Evolutionary conservation across 2,888 invertebrate species (phyloP).

Genomic region (Nephrotoma flavescens): DNA sequence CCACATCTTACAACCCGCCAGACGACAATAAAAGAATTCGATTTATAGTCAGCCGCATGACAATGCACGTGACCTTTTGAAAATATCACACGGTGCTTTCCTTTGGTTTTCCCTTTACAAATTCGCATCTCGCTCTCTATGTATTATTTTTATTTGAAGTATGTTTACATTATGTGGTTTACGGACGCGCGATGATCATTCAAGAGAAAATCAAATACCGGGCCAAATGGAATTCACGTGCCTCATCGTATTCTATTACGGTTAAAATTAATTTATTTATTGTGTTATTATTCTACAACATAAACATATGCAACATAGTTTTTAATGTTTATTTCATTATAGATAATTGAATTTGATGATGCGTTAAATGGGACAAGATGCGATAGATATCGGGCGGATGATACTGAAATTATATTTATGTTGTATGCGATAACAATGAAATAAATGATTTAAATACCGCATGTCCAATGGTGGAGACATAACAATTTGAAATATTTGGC

Average conservation of each 20-base stretch:
- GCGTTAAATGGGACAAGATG: not conserved
- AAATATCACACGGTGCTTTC: not conserved
- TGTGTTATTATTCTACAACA: not conserved
- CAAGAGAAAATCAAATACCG: not conserved
- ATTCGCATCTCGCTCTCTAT: not conserved
- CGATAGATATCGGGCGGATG: not conserved
- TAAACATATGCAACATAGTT: not conserved
- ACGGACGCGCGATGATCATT: not conserved
- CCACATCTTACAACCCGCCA: not conserved
- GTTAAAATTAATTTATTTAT: not conserved
- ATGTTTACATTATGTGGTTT: not conserved
- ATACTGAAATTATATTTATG: not conserved
- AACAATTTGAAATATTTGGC: too few species aligned
- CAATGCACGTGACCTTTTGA: not conserved
- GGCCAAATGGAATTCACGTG: not conserved
- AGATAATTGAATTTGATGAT: not conserved
- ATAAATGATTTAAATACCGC: too few species aligned
- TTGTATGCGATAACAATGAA: too few species aligned
- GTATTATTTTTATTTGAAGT: not conserved
- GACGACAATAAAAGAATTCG: not conserved
- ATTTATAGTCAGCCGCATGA: not conserved
- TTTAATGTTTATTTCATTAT: not conserved
- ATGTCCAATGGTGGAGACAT: too few species aligned
- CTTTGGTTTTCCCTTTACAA: not conserved
- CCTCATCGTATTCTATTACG: not conserved